Evolutionary conservation across 2,888 invertebrate genomes (phyloP), one percentile per base, ranked within the genome.

Genomic region (Polyploca ridens): DNA sequence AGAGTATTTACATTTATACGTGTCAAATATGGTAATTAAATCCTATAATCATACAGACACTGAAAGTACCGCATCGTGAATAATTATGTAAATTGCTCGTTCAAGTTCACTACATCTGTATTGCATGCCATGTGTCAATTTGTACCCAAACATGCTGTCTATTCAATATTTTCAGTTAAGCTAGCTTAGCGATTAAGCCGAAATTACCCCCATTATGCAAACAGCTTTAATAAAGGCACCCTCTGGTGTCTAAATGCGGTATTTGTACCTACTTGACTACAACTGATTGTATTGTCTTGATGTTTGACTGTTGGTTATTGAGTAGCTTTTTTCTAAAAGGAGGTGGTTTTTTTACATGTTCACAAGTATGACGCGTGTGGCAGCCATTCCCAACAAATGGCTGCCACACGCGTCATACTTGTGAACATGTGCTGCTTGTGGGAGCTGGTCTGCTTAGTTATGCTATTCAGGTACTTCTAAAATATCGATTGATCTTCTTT

Each of bases 121-220:
- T 54, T 19, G 54, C 54, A 54, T 54, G 54, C 54, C 14, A 54
- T 54, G 54, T n/a, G n/a, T 54, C 54, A 54, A 54, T 54, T 54
- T 54, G 54, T 54, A n/a, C 54, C 54, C 16, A 54, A 54, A 54
- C 10, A 54, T 19, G 3, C 19, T 54, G 54, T 54, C 54, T 54
- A 54, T 54, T 54, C 16, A 54, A 19, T 54, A 54, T 54, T 54
- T 54, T 54, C 54, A 54, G 54, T 54, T 54, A 54, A 54, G 54
- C 54, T 19, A 54, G 54, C 54, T 54, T 54, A 54, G 54, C 54
- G 54, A 54, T 54, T 54, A 54, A 54, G 54, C 10, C 19, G 54
- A 54, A 54, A 54, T 54, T 19, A 54, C 54, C 54, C 54, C 54
- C 54, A 54, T 54, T 54, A 54, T 54, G 54, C 54, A 54, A 54